These are phyloP conservation scores for Cydia fagiglandana DNA, from an alignment of 1,140 invertebrate species.

Conservation along the genomic window DNA sequence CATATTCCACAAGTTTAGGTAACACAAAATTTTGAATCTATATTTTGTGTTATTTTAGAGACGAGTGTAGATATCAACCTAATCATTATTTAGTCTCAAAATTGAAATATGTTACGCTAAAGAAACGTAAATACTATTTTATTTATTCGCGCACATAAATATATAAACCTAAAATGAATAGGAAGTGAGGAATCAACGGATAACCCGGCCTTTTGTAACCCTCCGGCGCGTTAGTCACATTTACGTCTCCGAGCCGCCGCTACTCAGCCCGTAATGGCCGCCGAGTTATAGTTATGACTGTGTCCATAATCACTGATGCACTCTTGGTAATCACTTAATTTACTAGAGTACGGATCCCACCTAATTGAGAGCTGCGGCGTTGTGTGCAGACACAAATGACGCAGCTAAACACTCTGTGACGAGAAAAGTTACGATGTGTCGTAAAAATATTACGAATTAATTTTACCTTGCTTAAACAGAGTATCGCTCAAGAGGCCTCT, in stretches of 20 bases:
- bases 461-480: not conserved
- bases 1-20: too few relatives aligned
- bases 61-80: too few relatives aligned
- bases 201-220: not conserved
- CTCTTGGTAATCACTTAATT: constrained; percentile 30
- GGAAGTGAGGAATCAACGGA: too few relatives aligned
- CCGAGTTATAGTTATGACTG: constrained; percentile 1
- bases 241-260: not conserved
- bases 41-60: too few relatives aligned
- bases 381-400: not conserved
- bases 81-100: too few relatives aligned
- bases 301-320: constrained; percentile 11
- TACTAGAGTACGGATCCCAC: constrained; percentile 9
- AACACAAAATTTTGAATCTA: too few relatives aligned
- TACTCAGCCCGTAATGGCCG: not conserved
- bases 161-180: too few relatives aligned
- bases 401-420: not conserved
- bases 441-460: constrained; percentile 25
- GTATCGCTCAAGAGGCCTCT: not conserved
- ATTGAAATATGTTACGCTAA: too few relatives aligned
- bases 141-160: too few relatives aligned
- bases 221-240: not conserved
- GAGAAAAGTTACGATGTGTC: not conserved
- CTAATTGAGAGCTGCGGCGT: not conserved
- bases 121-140: too few relatives aligned